Evolutionary conservation across 2,888 invertebrate genomes (phyloP).

Genomic region (Gerris lacustris): DNA sequence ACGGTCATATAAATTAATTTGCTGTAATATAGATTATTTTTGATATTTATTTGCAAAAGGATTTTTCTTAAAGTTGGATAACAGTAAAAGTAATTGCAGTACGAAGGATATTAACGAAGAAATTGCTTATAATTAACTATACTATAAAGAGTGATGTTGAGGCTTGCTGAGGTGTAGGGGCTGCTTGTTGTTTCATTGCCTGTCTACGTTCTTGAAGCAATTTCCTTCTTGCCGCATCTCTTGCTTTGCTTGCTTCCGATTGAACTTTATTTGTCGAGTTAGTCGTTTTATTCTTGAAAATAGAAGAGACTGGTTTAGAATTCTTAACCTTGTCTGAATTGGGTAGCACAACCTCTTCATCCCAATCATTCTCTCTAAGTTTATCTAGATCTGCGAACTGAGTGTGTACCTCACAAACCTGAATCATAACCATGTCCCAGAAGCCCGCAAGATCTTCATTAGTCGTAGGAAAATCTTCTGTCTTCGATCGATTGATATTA

Average conservation of each 20-base stretch:
- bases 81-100: too few relatives aligned
- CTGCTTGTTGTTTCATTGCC: conserved; percentile 38
- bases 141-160: background rate
- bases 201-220: conserved; percentile 63
- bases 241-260: conserved; percentile 41
- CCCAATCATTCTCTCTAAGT: conserved; percentile 54
- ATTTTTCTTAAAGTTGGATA: too few relatives aligned
- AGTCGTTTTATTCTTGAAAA: conserved; percentile 7
- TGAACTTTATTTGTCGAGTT: conserved; percentile 16
- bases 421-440: conserved; percentile 94
- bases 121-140: background rate
- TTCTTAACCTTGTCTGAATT: background rate
- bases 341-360: background rate
- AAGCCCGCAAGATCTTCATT: conserved; percentile 84
- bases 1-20: too few relatives aligned
- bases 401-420: conserved; percentile 72
- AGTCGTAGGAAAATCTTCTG: conserved; percentile 79
- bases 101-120: too few relatives aligned
- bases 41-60: too few relatives aligned
- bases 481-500: conserved; percentile 53
- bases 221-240: conserved; percentile 63
- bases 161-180: background rate
- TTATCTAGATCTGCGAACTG: conserved; percentile 57
- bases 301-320: background rate
- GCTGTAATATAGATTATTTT: too few relatives aligned